Evolutionary conservation across 2,113 vertebrate species (phyloP).

Genomic region (Holacanthus passer): DNA sequence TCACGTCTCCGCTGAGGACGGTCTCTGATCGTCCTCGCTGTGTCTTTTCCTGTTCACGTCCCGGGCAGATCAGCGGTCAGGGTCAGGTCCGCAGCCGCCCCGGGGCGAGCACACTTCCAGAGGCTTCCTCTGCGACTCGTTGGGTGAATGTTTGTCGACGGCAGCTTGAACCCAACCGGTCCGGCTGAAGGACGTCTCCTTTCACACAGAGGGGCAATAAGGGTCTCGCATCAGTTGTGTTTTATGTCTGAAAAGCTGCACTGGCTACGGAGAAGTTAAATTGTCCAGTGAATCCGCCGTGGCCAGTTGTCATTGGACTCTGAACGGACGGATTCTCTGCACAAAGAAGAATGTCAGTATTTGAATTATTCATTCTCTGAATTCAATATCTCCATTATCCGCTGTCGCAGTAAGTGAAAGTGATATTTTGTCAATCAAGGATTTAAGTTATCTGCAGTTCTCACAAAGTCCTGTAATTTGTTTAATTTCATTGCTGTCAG

Average conservation of each 20-base stretch:
- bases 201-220: neutral
- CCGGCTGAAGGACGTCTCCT: neutral
- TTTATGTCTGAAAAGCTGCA: neutral
- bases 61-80: neutral
- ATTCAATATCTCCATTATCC: conserved; percentile 18
- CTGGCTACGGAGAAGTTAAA: neutral
- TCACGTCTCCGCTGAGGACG: neutral
- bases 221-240: neutral
- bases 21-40: neutral
- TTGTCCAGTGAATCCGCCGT: neutral
- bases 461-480: conserved; percentile 57
- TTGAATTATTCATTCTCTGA: conserved; percentile 25
- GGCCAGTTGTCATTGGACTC: conserved; percentile 1
- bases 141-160: neutral
- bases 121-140: neutral
- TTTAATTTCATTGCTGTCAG: conserved; percentile 46
- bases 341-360: conserved; percentile 22
- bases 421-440: conserved; percentile 45
- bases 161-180: neutral
- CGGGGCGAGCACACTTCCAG: neutral
- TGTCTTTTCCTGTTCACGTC: neutral
- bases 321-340: neutral
- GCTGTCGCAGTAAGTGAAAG: neutral
- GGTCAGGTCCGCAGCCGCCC: conserved; percentile 2
- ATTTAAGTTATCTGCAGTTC: conserved; percentile 46